Base-by-base conservation (phyloP, 2,888 invertebrate genomes). In the Eulithis testata region DNA sequence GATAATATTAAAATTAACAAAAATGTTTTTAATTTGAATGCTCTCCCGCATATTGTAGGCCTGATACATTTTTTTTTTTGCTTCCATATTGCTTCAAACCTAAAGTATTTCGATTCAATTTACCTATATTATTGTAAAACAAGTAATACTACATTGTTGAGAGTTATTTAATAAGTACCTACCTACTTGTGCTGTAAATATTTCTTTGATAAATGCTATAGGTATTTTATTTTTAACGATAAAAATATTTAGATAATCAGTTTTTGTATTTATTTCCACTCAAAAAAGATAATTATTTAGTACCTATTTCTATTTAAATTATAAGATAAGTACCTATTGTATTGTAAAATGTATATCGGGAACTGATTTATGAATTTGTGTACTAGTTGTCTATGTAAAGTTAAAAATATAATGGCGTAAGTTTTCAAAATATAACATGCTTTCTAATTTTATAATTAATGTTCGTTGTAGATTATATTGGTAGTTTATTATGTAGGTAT, bases 341-440 rank as follows among this genome's bases (percentile, higher is more conserved):
- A 44, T 44, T 57, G 37, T 57, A 57, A 14, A 47, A 73, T 75
- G 63, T 75, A 66, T 76, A 78, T 66, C 66, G 70, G 69, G 73
- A 76, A 75, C 68, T 73, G 75, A 74, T 72, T 70, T 70, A 74
- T 75, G 71, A 74, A 74, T 70, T 66, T 74, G 69, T 47, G 27
- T 37, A 31, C 21, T 43, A 59, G 59, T 12, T 36, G 44, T 52
- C 12, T 44, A 31, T 57, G 45, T 57, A 47, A 37, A 47, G n/a
- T 47, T 47, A 14, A 57, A 36, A 37, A 45, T n/a, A 8, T 55
- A 47, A 21, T 56, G 21, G 31, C 44, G 44, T 56, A 51, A 50
- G 27, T 8, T 40, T 50, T 47, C 31, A 31, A 40, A 54, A 54
- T 55, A 31, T 54, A 53, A 31, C 44, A 55, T 36, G 55, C 55